Percentiles rank a stretch among this genome's conserved stretches.
These are phyloP conservation scores for Perizoma flavofasciatum DNA, from an alignment of 2,888 invertebrate species.

Conservation along the genomic window DNA sequence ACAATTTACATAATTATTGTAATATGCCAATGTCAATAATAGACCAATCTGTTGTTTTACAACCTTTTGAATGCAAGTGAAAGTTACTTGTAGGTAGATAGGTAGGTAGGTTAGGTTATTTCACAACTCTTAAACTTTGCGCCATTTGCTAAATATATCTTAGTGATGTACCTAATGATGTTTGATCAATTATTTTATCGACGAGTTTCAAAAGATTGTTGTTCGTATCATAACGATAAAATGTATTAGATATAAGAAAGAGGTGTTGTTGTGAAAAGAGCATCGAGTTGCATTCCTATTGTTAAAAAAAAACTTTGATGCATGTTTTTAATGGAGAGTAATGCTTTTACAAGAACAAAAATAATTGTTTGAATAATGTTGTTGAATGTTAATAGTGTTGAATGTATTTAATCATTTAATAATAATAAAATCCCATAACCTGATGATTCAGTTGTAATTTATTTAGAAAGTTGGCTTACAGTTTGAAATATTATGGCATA, in stretches of 20 bases:
- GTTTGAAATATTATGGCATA: constrained; percentile 46
- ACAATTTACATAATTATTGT: neutral
- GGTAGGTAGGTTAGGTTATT: neutral
- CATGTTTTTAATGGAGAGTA: constrained; percentile 34
- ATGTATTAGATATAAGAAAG: constrained; percentile 12
- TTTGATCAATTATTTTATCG: too few species aligned
- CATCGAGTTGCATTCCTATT: constrained; percentile 14
- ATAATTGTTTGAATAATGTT: constrained; percentile 64
- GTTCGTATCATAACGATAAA: constrained; percentile 35
- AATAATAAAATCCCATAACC: constrained; percentile 55
- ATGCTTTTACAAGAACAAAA: constrained; percentile 39
- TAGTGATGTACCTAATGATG: too few species aligned
- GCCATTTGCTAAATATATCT: constrained; percentile 14
- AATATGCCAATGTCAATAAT: constrained; percentile 1
- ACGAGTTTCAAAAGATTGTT: constrained; percentile 21
- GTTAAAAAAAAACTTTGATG: constrained; percentile 24
- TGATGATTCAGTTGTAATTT: constrained; percentile 48
- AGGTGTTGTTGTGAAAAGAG: constrained; percentile 31
- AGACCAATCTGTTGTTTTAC: constrained; percentile 9
- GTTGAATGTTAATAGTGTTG: constrained; percentile 71
- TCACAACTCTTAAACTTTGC: constrained; percentile 6
- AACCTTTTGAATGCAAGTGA: neutral
- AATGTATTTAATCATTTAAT: constrained; percentile 72
- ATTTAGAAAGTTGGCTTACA: constrained; percentile 63
- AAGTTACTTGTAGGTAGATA: neutral